A percentile compares a stretch with the other conserved stretches of the same genome.
Conservation (phyloP, 2,888 invertebrate genomes). For the Isoperla grammatica region DNA sequence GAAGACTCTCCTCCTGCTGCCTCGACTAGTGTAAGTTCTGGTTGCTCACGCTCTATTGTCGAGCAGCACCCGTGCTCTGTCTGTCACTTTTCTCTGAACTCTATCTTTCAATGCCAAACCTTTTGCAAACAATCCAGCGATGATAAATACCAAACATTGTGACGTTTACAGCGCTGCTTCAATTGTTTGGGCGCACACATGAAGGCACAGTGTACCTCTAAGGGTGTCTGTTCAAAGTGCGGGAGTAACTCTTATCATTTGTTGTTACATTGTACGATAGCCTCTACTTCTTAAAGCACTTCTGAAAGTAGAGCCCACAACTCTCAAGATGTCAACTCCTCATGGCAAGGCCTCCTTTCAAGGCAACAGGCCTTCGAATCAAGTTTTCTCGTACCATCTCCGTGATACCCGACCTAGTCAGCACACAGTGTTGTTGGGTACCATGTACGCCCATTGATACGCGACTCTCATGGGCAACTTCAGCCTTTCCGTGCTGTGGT, state of each 20-base stretch:
- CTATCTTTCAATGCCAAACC: not conserved
- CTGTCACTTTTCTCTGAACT: not conserved
- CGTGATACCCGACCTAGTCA: not conserved
- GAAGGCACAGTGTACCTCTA: not conserved
- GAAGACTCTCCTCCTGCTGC: not conserved
- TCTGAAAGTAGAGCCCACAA: not conserved
- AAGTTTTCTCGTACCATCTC: not conserved
- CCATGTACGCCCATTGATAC: too few relatives aligned
- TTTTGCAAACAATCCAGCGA: not conserved
- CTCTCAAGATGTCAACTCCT: not conserved
- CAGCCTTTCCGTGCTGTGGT: too few relatives aligned
- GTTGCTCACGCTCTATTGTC: too few relatives aligned
- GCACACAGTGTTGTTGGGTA: not conserved
- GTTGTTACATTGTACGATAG: not conserved
- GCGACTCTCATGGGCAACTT: too few relatives aligned
- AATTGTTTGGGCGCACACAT: not conserved
- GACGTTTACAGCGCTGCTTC: not conserved
- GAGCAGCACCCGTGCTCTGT: not conserved
- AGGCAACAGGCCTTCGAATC: too few relatives aligned
- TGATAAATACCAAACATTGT: not conserved
- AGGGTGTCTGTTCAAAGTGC: not conserved
- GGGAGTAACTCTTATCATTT: not conserved
- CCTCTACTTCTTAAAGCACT: not conserved
- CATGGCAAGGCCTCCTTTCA: too few relatives aligned
- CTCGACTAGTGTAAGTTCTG: too few relatives aligned